Percentiles rank a stretch among this genome's conserved stretches.
phyloP scores from a whole-genome alignment of 2,888 invertebrate genomes.

The Ormyrus labotus region DNA sequence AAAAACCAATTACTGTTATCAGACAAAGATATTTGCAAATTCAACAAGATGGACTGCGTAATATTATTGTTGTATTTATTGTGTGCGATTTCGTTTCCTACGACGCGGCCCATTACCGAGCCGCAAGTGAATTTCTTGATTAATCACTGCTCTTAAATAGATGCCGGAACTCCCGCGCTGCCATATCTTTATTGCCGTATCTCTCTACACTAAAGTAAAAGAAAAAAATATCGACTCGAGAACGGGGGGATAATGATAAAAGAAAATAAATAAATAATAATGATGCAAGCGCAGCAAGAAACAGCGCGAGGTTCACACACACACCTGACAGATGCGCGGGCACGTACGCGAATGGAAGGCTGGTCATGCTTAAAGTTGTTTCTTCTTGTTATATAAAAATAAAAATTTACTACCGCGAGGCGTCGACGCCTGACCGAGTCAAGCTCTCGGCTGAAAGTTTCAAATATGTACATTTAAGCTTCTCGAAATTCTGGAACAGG shows the following conservation, averaged over 20 bases:
- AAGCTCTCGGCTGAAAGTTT: slow-evolving; percentile 54
- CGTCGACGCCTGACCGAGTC: slow-evolving; percentile 40
- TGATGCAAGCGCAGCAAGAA: not conserved
- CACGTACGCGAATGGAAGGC: slow-evolving; percentile 31
- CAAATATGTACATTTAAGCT: slow-evolving; percentile 19
- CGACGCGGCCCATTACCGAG: not conserved
- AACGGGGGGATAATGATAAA: not conserved
- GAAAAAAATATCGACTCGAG: slow-evolving; percentile 8
- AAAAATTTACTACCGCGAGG: slow-evolving; percentile 37
- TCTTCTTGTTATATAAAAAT: slow-evolving; percentile 52
- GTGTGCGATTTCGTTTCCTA: slow-evolving; percentile 39
- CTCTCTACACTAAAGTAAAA: slow-evolving; percentile 36
- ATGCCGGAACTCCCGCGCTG: slow-evolving; percentile 38
- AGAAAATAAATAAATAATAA: not conserved
- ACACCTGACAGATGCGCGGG: not conserved
- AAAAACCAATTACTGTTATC: slow-evolving; percentile 30
- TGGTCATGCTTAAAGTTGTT: slow-evolving; percentile 51
- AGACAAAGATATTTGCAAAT: slow-evolving; percentile 27
- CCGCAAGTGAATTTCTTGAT: slow-evolving; percentile 31
- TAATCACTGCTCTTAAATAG: slow-evolving; percentile 33
- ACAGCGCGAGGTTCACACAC: not conserved
- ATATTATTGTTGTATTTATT: slow-evolving; percentile 47
- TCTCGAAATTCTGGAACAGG: slow-evolving; percentile 17
- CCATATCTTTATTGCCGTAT: slow-evolving; percentile 40
- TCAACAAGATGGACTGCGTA: slow-evolving; percentile 30